These are phyloP conservation scores for Cheilosia pagana DNA, from an alignment of 2,888 invertebrate genomes.

Conservation along the genomic window DNA sequence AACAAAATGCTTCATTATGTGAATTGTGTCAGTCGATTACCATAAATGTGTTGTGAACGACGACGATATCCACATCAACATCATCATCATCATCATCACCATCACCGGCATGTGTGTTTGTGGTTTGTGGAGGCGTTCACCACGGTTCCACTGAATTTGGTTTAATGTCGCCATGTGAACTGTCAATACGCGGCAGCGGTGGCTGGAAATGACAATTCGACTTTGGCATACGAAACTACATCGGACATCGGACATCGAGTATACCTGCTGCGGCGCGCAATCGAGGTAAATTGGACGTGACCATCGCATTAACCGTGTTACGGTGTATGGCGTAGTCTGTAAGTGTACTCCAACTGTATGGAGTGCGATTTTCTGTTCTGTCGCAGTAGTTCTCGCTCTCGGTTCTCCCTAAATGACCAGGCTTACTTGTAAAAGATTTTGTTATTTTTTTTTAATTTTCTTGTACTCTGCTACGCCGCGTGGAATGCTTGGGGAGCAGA, in stretches of 20 bases:
- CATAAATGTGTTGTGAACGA: constrained; percentile 78
- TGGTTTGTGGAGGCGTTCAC: constrained; percentile 66
- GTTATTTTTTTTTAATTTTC: neutral
- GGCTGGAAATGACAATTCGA: constrained; percentile 58
- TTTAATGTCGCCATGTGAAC: constrained; percentile 73
- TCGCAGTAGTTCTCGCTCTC: neutral
- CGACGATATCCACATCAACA: constrained; percentile 27
- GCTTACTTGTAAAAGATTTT: constrained; percentile 48
- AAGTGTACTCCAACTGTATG: constrained; percentile 28
- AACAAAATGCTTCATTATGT: constrained; percentile 76
- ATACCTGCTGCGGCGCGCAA: constrained; percentile 59
- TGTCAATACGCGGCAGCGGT: constrained; percentile 50
- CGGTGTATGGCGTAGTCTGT: constrained; percentile 30
- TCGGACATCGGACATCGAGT: neutral
- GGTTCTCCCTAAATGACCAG: constrained; percentile 66
- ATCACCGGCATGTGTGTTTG: neutral
- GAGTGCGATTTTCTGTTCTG: constrained; percentile 49
- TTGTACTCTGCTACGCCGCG: constrained; percentile 11
- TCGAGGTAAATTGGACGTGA: constrained; percentile 75
- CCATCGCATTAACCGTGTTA: constrained; percentile 76
- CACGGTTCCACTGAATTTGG: constrained; percentile 65
- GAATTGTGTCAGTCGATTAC: constrained; percentile 83
- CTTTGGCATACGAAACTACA: constrained; percentile 28
- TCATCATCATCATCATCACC: constrained; percentile 56
- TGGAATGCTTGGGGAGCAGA: constrained; percentile 16